Evolutionary conservation across 2,797 vertebrate species (phyloP).

Genomic region (Hafferia zeledoni): DNA sequence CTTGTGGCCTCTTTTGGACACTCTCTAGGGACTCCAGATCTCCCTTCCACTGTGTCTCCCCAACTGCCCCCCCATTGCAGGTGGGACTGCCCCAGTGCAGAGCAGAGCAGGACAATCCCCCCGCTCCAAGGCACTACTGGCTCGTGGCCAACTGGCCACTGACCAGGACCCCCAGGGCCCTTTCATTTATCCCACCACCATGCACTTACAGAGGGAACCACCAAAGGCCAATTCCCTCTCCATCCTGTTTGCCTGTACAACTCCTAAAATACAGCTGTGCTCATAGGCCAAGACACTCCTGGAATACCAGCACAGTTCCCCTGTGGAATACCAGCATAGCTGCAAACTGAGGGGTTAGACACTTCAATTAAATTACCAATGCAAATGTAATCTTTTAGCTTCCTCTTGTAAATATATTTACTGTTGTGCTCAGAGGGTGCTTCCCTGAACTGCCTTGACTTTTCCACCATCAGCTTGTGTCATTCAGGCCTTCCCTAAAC

Average conservation of each 20-base stretch:
- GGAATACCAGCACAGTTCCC: not conserved
- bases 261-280: fast-evolving
- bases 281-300: not conserved
- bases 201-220: not conserved
- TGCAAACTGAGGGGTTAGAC: not conserved
- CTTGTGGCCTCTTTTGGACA: too few species aligned
- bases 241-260: not conserved
- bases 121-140: not conserved
- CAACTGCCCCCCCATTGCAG: not conserved
- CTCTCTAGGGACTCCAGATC: too few species aligned
- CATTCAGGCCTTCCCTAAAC: not conserved
- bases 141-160: not conserved
- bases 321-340: not conserved
- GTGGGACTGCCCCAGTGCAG: not conserved
- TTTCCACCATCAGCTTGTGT: not conserved
- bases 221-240: not conserved
- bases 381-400: not conserved
- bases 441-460: not conserved
- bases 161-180: not conserved
- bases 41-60: too few species aligned
- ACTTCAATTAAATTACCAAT: not conserved
- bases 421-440: not conserved
- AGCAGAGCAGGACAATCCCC: not conserved
- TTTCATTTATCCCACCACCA: not conserved
- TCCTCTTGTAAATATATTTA: not conserved